Evolutionary conservation across 2,888 invertebrate species (phyloP).

Genomic region (Antheraea assamensis): DNA sequence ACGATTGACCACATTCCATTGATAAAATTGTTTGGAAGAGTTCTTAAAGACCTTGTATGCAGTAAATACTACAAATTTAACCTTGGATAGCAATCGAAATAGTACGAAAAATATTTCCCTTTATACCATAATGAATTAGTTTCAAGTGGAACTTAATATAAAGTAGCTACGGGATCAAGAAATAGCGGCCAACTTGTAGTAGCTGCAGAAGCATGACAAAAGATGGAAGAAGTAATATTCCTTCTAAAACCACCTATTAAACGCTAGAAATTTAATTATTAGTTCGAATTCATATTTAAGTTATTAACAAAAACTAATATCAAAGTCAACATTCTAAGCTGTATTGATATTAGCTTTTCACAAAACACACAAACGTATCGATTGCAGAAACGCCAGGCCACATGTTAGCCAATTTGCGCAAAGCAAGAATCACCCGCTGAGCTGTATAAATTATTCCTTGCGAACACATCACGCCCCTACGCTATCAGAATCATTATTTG

Average conservation of each 20-base stretch:
- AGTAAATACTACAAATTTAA: too few species aligned
- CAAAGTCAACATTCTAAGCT: conserved; percentile 1
- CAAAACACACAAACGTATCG: conserved; percentile 46
- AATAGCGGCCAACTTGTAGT: not conserved
- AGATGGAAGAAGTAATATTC: not conserved
- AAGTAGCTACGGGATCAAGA: not conserved
- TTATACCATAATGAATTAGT: too few species aligned
- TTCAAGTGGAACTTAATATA: not conserved
- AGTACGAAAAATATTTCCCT: too few species aligned
- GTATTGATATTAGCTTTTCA: conserved; percentile 23
- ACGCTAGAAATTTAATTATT: not conserved
- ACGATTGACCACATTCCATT: too few species aligned
- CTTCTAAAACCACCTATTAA: not conserved
- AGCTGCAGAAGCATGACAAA: not conserved
- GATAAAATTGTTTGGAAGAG: too few species aligned
- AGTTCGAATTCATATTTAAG: not conserved
- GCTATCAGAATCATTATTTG: conserved; percentile 62
- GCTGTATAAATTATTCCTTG: conserved; percentile 65
- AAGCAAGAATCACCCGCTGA: conserved; percentile 70
- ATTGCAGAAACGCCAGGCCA: conserved; percentile 52
- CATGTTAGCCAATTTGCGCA: conserved; percentile 77
- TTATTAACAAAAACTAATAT: not conserved
- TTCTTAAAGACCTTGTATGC: too few species aligned
- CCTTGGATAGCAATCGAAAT: too few species aligned
- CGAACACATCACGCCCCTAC: conserved; percentile 62